Base-by-base conservation (phyloP, 2,113 vertebrate genomes). In the Nematolebias whitei region DNA sequence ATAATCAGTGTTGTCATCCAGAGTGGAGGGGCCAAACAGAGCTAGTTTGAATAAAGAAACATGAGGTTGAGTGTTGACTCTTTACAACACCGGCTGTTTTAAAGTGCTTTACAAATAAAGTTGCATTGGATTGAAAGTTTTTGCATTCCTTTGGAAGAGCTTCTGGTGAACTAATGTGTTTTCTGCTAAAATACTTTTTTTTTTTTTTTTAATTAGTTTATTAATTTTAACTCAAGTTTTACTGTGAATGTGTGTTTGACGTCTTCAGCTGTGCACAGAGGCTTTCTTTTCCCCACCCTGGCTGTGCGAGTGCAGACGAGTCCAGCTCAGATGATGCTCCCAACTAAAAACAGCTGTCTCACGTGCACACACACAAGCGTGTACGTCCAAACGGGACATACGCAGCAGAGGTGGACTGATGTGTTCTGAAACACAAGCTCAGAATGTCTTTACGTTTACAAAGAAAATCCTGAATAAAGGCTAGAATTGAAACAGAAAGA, bases 341-440 rank as follows among this genome's bases (percentile, higher is more conserved):
- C 47, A 40, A 47, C 2, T 7, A 8, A 78, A 52, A 69, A 54
- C 62, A 55, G 44, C 57, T 63, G 58, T 68, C 63, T 35, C 51
- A 35, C 29, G 9, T 35, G 26, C 26, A 29, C 26, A 29, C 26
- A 29, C 26, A 29, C 26, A 29, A 29, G 26, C 7, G 32, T 35
- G 32, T 35, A 9, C 10, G 32, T 35, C 32, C 32, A 35, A 35
- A 35, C 32, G 10, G 32, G 32, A 35, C 9, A 35, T 35, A 35
- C 5, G 9, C 5, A 29, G 14, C 8, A 50, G 22, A 26, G 16
- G 26, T 52, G 20, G 15, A 29, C 9, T 11, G 3, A 52, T 32
- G 8, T 38, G 19, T 61, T 62, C 49, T 59, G 5, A 16, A 54
- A 63, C 74, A 18, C 14, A 13, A 45, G 49, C 60, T 66, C 74